Evolutionary conservation across 2,113 vertebrate species (phyloP).

Genomic region (Microtus pennsylvanicus): DNA sequence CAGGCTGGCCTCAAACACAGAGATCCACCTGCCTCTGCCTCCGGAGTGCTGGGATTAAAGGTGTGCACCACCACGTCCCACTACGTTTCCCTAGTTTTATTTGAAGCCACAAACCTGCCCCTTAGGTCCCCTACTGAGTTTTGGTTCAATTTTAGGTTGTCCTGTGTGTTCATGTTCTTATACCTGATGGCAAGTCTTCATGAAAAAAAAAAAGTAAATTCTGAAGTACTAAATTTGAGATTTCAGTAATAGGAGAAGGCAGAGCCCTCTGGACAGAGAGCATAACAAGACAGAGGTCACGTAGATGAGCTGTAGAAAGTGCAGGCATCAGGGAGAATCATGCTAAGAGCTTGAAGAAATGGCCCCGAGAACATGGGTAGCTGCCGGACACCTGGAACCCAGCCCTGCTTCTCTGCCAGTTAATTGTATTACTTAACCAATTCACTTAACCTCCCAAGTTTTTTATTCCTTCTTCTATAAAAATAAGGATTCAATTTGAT

Average conservation of each 20-base stretch:
- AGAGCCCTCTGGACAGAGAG: background rate
- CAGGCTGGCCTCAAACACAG: background rate
- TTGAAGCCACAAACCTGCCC: background rate
- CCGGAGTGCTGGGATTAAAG: background rate
- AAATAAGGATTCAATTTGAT: conserved; percentile 65
- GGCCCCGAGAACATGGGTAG: background rate
- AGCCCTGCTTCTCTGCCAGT: background rate
- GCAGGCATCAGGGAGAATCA: background rate
- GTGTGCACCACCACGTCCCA: background rate
- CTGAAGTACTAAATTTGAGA: background rate
- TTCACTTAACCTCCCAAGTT: conserved; percentile 55
- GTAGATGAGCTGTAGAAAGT: background rate
- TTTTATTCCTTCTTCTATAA: conserved; percentile 50
- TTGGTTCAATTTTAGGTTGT: background rate
- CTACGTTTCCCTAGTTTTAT: background rate
- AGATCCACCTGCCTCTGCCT: background rate
- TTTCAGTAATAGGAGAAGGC: background rate
- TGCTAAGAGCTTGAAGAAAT: fast-evolving
- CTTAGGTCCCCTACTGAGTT: background rate
- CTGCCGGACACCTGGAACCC: background rate
- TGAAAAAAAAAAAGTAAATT: background rate
- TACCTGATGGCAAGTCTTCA: background rate
- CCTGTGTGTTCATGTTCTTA: no score
- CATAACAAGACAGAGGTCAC: background rate
- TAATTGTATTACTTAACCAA: conserved; percentile 23